A percentile compares a stretch with the other conserved stretches of the same genome.
Conservation (phyloP, 2,113 vertebrate genomes). For the Progne subis region DNA sequence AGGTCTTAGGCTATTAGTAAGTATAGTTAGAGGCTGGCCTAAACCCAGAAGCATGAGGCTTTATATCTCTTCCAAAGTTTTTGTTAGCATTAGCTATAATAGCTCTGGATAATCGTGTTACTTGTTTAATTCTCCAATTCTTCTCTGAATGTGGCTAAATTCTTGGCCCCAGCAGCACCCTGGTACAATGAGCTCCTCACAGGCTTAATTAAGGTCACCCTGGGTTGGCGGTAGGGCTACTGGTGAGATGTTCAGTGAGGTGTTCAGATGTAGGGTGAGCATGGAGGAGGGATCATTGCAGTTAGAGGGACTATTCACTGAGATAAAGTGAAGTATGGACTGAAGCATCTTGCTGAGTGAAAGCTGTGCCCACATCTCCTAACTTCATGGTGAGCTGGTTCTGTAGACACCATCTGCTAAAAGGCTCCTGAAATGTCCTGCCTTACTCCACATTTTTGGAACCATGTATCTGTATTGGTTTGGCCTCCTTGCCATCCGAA, state of each 20-base stretch:
- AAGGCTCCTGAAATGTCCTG: not conserved
- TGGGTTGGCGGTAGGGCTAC: not conserved
- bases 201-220: not conserved
- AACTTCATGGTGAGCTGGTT: not conserved
- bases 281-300: not conserved
- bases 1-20: not conserved
- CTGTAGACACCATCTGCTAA: not conserved
- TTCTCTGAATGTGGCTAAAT: slow-evolving; percentile 11
- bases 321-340: not conserved
- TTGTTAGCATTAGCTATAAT: slow-evolving; percentile 35
- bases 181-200: slow-evolving; percentile 16
- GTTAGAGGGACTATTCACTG: fast-evolving
- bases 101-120: slow-evolving; percentile 24
- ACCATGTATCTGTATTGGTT: not conserved
- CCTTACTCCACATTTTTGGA: not conserved
- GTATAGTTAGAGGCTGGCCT: not conserved
- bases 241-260: not conserved
- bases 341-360: not conserved
- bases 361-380: not conserved
- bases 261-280: not conserved
- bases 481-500: not conserved
- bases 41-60: slow-evolving; percentile 7
- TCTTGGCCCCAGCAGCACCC: not conserved
- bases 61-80: slow-evolving; percentile 23
- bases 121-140: slow-evolving; percentile 20